These are phyloP conservation scores for Nymphalis polychloros DNA, from an alignment of 2,888 invertebrate species.

Conservation along the genomic window DNA sequence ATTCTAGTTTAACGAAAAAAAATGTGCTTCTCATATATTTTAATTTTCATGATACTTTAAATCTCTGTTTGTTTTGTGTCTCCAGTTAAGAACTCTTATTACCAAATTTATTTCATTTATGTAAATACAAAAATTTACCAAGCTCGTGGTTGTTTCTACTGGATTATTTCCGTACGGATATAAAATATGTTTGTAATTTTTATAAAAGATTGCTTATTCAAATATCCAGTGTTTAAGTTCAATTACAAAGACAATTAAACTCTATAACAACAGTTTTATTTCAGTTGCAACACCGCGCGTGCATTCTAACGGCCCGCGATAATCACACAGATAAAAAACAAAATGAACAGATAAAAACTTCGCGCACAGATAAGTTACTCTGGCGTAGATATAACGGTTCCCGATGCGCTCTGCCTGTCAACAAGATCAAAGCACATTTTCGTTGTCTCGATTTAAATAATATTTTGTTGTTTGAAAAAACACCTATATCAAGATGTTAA, in stretches of 20 bases:
- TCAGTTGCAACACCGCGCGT: constrained; percentile 32
- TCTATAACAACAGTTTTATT: constrained; percentile 30
- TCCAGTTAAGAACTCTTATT: too few relatives aligned
- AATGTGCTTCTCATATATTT: too few relatives aligned
- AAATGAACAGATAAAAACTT: constrained; percentile 35
- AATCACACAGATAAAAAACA: constrained; percentile 63
- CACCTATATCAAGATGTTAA: too few relatives aligned
- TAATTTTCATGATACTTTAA: too few relatives aligned
- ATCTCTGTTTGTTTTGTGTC: too few relatives aligned
- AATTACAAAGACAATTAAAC: constrained; percentile 32
- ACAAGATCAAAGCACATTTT: constrained; percentile 47
- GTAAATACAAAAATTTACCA: neutral
- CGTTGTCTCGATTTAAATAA: neutral
- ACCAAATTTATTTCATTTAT: too few relatives aligned
- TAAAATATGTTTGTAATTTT: neutral
- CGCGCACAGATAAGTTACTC: constrained; percentile 62
- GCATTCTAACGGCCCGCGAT: constrained; percentile 66
- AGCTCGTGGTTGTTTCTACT: neutral
- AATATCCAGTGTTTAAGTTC: neutral
- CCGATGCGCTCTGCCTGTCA: constrained; percentile 69
- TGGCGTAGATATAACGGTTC: constrained; percentile 63
- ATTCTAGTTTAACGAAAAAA: too few relatives aligned
- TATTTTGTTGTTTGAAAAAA: neutral
- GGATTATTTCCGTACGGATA: neutral
- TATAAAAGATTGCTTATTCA: neutral